Evolutionary conservation across 2,797 vertebrate genomes (phyloP), one percentile per base, ranked within the genome.

Genomic region (Kryptolebias ocellatus): DNA sequence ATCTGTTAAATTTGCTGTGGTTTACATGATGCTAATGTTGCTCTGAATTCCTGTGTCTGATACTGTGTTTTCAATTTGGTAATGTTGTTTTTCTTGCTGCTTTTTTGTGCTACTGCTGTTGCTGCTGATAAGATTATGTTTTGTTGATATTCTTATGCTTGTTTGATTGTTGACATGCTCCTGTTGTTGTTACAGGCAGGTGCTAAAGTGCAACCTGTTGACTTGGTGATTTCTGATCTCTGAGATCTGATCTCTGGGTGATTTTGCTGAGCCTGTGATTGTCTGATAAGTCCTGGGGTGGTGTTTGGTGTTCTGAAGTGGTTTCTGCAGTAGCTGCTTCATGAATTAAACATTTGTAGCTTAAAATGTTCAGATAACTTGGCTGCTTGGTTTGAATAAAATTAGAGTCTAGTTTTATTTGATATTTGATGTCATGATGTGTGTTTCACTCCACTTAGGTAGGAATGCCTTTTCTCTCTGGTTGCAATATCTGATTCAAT

Each of bases 1-100:
- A 71, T 55, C 53, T 78, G 62, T 79, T 68, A 54, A 72, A 67
- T 27, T 76, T 75, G 72, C 78, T 81, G 16, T 79, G 61, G 71
- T 77, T 84, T 45, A 70, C 45, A 37, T 76, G 53, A 73, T 77
- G 63, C 70, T 79, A 42, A 68, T 81, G 57, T 65, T 74, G 68
- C 71, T 78, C 20, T 81, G 46, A 73, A 70, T 42, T 63, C 44
- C 45, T 72, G 61, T 71, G 42, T 1, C 47, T 79, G 60, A 57
- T 31, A 45, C 67, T 70, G 58, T 64, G 72, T 62, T 68, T 62
- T 68, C 49, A 28, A 74, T 70, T 60, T 44, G 78, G 49, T 53
- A 27, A 72, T 60, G 45, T 69, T 77, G 53, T 58, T 76, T 7
- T 53, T 64, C n/a, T 59, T 77, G 62, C 70, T 76, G 16, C 64